Conservation (phyloP, 2,888 invertebrate species). For the Paralinhomoeus sp. region DNA sequence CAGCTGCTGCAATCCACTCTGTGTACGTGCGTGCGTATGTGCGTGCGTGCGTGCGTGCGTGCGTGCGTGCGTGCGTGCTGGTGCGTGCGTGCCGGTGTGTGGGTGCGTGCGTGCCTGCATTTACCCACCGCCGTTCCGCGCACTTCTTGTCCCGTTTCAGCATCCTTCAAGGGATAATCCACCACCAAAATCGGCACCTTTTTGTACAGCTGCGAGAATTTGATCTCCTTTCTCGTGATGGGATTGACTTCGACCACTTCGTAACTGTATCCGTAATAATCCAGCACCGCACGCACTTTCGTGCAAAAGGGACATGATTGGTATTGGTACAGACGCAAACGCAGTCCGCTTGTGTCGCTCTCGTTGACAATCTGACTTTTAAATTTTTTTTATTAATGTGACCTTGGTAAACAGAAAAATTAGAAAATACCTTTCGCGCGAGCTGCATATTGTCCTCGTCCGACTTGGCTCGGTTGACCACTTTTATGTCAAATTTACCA, state of each 20-base stretch:
- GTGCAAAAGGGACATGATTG: constrained; percentile 94
- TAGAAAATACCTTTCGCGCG: too few species aligned
- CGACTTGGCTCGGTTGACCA: too few species aligned
- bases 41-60: too few species aligned
- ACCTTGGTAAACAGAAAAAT: too few species aligned
- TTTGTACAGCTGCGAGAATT: constrained; percentile 69
- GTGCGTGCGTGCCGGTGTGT: too few species aligned
- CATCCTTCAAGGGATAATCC: not conserved
- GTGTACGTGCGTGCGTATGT: constrained; percentile 14
- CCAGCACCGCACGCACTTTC: constrained; percentile 60
- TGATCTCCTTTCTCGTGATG: constrained; percentile 63
- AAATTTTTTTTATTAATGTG: too few species aligned
- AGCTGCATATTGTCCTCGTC: too few species aligned
- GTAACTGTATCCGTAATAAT: constrained; percentile 75
- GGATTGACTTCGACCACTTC: constrained; percentile 69
- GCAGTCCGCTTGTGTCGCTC: constrained; percentile 43
- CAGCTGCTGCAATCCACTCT: constrained; percentile 42
- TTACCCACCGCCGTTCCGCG: not conserved
- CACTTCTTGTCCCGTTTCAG: too few species aligned
- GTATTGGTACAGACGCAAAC: constrained; percentile 76
- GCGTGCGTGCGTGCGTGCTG: too few species aligned
- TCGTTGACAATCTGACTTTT: constrained; percentile 44
- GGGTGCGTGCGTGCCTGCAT: too few species aligned
- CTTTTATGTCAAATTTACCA: too few species aligned
- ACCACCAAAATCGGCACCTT: constrained; percentile 43